Percentiles rank a stretch among this genome's conserved stretches.
Conservation (phyloP, 2,797 vertebrate species). For the Taeniopygia guttata region DNA sequence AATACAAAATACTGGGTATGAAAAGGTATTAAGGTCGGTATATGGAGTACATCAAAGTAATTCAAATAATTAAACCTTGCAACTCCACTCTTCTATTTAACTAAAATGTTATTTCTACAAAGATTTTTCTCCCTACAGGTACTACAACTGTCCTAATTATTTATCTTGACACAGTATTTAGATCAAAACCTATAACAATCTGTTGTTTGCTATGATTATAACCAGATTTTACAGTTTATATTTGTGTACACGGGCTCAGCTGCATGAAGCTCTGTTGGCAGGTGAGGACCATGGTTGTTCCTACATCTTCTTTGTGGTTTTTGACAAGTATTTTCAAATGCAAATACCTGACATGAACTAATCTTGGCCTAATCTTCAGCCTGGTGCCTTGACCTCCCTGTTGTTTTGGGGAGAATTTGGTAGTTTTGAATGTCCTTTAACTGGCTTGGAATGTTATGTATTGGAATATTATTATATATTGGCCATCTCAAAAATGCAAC, state of each 20-base stretch:
- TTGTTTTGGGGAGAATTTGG: not conserved
- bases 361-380: not conserved
- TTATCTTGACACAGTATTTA: not conserved
- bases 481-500: not conserved
- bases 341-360: not conserved
- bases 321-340: not conserved
- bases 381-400: not conserved
- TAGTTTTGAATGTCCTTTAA: not conserved
- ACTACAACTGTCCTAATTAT: not conserved
- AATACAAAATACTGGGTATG: not conserved
- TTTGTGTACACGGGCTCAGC: not conserved
- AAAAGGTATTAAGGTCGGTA: not conserved
- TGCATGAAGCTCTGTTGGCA: not conserved
- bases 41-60: not conserved
- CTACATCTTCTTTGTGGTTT: not conserved
- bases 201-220: slow-evolving; percentile 14
- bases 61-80: not conserved
- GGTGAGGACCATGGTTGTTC: not conserved
- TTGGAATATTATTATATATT: not conserved
- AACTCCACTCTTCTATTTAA: not conserved
- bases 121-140: not conserved
- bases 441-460: not conserved
- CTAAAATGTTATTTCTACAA: not conserved
- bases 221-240: not conserved
- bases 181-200: not conserved